These are phyloP conservation scores for Sinodicranocentrus sp. DNA, from an alignment of 2,888 invertebrate genomes.

Conservation along the genomic window DNA sequence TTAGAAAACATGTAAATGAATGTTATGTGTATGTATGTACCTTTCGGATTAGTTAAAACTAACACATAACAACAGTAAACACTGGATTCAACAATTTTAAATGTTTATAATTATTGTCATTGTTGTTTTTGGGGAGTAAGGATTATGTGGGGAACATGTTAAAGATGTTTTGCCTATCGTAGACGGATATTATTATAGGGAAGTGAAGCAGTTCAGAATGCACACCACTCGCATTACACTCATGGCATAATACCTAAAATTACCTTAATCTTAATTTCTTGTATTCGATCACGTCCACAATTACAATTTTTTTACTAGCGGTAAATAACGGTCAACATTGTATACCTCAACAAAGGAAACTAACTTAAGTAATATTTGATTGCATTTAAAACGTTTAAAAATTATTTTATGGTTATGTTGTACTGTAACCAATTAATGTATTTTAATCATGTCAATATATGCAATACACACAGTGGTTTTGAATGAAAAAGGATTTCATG, in stretches of 20 bases:
- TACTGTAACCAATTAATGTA: slow-evolving; percentile 59
- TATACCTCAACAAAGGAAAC: slow-evolving; percentile 50
- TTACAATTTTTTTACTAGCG: slow-evolving; percentile 53
- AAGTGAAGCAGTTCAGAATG: slow-evolving; percentile 42
- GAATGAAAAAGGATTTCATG: no score
- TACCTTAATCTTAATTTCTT: slow-evolving; percentile 32
- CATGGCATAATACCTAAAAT: slow-evolving; percentile 25
- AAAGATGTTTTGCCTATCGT: slow-evolving; percentile 32
- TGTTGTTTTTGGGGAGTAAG: slow-evolving; percentile 49
- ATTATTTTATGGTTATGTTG: slow-evolving; percentile 59
- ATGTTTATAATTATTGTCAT: slow-evolving; percentile 54
- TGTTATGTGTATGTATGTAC: slow-evolving; percentile 65
- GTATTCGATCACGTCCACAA: slow-evolving; percentile 46
- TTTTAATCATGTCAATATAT: slow-evolving; percentile 62
- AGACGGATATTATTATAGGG: slow-evolving; percentile 37
- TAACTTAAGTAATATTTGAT: slow-evolving; percentile 45
- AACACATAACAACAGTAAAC: slow-evolving; percentile 44
- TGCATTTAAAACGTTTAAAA: slow-evolving; percentile 49
- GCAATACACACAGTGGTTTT: slow-evolving; percentile 59
- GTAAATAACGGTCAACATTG: slow-evolving; percentile 56
- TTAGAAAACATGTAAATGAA: slow-evolving; percentile 48
- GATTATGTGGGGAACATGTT: slow-evolving; percentile 25
- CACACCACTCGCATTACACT: slow-evolving; percentile 51
- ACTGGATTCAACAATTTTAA: slow-evolving; percentile 59
- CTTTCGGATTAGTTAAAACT: slow-evolving; percentile 63